Base-by-base conservation (phyloP, 2,113 vertebrate species). In the Limnothrissa miodon region DNA sequence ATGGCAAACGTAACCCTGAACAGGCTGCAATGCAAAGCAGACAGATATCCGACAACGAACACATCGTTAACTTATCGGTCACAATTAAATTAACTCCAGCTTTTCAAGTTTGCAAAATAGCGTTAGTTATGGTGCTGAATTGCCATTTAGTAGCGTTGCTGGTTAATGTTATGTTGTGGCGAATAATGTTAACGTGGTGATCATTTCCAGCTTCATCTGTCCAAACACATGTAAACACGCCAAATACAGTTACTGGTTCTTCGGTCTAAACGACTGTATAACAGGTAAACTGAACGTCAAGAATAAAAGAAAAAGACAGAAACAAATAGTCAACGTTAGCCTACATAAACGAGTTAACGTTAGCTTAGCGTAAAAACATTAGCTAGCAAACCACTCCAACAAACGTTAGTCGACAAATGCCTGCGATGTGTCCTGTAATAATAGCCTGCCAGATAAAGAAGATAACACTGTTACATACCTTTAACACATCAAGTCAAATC, bases 321-420 rank as follows among this genome's bases (percentile, higher is more conserved):
- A 10, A 33, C 11, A 23, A 48, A 48, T 15, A 48, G 46, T 48
- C 2, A 74, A 4, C 25, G 46, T 48, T 11, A 36, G 13, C 25
- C 11, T 36, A 33, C 25, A 33, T 15, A 36, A 74, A 74, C 29
- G 33, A 74, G 66, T 74, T 74, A 74, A 33, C 66, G 66, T 74
- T 74, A 74, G 66, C 66, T 74, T 74, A 74, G 66, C 66, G 66
- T 74, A 36, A 33, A 74, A 74, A 74, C 33, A 5, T 15, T 74
- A 15, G 66, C 66, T 74, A 36, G 29, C 66, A 74, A 74, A 74
- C 66, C 66, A 74, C 66, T 74, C 66, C 33, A 74, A 74, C 66
- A 36, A 74, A 74, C 66, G 66, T 74, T 36, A 74, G 66, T 33
- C 36, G 66, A 36, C 29, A 74, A 74, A 74, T 74, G 66, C 66